Conservation (phyloP, 2,888 invertebrate genomes). For the Plebejus argus region DNA sequence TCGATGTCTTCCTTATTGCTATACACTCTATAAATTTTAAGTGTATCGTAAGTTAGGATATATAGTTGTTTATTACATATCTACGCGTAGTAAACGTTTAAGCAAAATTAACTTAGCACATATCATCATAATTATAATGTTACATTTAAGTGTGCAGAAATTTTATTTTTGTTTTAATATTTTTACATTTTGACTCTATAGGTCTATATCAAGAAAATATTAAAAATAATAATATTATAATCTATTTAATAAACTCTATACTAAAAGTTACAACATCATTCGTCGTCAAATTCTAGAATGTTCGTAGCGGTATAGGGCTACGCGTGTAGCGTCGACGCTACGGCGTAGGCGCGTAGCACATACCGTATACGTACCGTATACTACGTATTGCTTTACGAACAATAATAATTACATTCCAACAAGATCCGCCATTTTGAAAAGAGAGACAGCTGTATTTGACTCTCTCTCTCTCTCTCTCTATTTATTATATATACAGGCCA, state of each 20-base stretch:
- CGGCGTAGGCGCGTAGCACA: neutral
- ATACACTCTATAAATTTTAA: slow-evolving; percentile 72
- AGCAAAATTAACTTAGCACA: neutral
- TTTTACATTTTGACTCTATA: neutral
- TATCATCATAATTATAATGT: neutral
- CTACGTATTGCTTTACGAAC: too few species aligned
- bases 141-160: neutral
- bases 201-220: neutral
- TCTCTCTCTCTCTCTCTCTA: too few species aligned
- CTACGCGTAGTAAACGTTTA: slow-evolving; percentile 20
- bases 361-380: too few species aligned
- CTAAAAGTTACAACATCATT: too few species aligned
- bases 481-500: too few species aligned
- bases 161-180: neutral
- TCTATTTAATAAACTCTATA: neutral
- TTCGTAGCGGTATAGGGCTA: neutral
- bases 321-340: neutral
- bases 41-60: slow-evolving; percentile 33
- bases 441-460: too few species aligned
- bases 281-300: too few species aligned
- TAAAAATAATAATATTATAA: neutral
- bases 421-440: too few species aligned
- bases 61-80: slow-evolving; percentile 38
- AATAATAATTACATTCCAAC: too few species aligned
- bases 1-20: slow-evolving; percentile 80